Percentiles rank a stretch among this genome's conserved stretches.
phyloP scores from a whole-genome alignment of 37 sponge, comb jelly and placozoan genomes.

The Theonella swinhoei region DNA sequence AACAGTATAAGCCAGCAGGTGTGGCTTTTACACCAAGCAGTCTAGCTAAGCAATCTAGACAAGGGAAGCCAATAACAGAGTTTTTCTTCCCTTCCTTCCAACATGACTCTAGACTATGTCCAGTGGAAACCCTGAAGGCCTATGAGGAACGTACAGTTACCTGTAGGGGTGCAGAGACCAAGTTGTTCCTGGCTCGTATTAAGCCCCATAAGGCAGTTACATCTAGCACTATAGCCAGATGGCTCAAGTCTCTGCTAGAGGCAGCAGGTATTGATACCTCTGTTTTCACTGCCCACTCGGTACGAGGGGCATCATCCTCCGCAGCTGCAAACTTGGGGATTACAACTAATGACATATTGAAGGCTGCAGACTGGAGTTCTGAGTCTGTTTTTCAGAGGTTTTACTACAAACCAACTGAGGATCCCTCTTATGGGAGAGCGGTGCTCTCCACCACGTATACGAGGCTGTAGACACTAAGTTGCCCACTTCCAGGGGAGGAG shows the following conservation, averaged over 20 bases:
- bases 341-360: neutral
- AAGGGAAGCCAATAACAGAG: too few relatives aligned
- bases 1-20: too few relatives aligned
- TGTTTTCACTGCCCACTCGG: constrained; percentile 30
- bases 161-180: neutral
- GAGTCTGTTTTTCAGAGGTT: too few relatives aligned
- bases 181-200: constrained; percentile 13
- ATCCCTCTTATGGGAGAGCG: neutral
- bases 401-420: too few relatives aligned
- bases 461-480: neutral
- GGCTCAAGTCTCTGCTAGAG: too few relatives aligned
- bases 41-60: too few relatives aligned
- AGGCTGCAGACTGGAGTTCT: neutral
- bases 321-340: too few relatives aligned
- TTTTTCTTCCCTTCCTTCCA: constrained; percentile 33
- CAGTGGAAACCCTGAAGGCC: constrained; percentile 4
- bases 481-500: constrained; percentile 7
- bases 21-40: constrained; percentile 20
- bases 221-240: constrained; percentile 34
- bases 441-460: constrained; percentile 3
- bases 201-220: constrained; percentile 33
- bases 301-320: too few relatives aligned
- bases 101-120: constrained; percentile 21
- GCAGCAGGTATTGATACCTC: constrained; percentile 21
- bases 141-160: neutral